Base-by-base conservation (phyloP, 2,797 vertebrate genomes). In the Uromys caudimaculatus region DNA sequence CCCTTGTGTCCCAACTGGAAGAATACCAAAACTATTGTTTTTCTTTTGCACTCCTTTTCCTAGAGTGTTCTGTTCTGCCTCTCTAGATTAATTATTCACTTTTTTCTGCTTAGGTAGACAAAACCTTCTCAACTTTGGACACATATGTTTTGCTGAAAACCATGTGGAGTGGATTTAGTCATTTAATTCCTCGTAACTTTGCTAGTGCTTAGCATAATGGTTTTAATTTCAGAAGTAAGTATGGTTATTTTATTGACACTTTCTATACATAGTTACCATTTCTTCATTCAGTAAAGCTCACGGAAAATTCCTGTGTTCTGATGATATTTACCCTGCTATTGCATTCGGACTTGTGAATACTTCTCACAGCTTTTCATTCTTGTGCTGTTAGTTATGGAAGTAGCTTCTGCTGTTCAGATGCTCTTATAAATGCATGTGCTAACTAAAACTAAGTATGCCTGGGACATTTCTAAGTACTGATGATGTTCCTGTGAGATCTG, bases 391-490 rank as follows among this genome's bases (percentile, higher is more conserved):
- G 85, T 92, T 96, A 69, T 24, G 0, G 87, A 95, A 84, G 38
- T 73, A 76, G 38, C 81, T 93, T 93, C 58, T 88, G 89, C 93
- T 14, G 23, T 85, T 93, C 23, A 82, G 12, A 87, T 95, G 41
- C 54, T 89, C 83, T 96, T 91, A 56, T 69, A 94, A 89, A 94
- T 95, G 54, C 24, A 84, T 62, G 89, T 96, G 69, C 93, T 91
- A 78, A 38, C 47, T 91, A 67, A 64, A 77, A 88, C 52, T 41
- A 94, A 91, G 78, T 84, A 87, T n/a, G 32, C 73, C 92, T 76
- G 32, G 89, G 67, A 50, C 67, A 93, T 94, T 90, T 79, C 13
- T 88, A 78, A 91, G 71, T 71, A 78, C 76, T 62, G 38, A 86
- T 21, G 44, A 9, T 92, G 41, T 94, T 95, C 44, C 89, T 52